A percentile compares a stretch with the other conserved stretches of the same genome.
These are phyloP conservation scores for Dolichopus griseipennis DNA, from an alignment of 2,888 invertebrate species.

Conservation along the genomic window DNA sequence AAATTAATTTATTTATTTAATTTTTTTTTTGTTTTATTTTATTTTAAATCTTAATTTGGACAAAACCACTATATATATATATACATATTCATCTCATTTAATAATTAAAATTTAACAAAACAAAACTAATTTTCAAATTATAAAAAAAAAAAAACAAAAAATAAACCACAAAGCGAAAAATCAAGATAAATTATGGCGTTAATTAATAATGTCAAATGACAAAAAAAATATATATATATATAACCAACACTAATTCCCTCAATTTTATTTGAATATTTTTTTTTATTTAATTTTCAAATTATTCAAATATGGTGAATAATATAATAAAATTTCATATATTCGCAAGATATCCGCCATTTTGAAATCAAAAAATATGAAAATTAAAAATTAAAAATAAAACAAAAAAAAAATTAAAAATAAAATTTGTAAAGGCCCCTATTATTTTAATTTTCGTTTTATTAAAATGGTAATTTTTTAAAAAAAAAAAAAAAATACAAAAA, in stretches of 20 bases:
- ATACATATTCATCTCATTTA: background rate
- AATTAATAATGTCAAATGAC: background rate
- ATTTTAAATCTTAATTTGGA: background rate
- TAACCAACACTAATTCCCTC: too few species aligned
- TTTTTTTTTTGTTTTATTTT: too few species aligned
- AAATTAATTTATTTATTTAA: too few species aligned
- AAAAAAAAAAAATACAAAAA: background rate
- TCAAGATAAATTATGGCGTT: background rate
- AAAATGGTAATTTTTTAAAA: background rate
- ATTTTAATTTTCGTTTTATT: too few species aligned
- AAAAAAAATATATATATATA: background rate
- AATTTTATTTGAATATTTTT: too few species aligned
- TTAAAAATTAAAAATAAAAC: too few species aligned
- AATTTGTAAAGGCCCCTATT: too few species aligned
- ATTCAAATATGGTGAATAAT: background rate
- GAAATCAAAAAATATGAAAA: background rate
- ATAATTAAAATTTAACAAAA: background rate
- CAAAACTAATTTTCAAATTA: background rate
- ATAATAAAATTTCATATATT: background rate
- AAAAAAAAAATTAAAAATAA: too few species aligned
- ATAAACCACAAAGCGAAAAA: background rate
- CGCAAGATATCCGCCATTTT: background rate
- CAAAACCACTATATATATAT: too few species aligned
- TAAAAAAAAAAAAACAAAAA: background rate
- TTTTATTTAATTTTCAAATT: background rate